Evolutionary conservation across 2,797 vertebrate genomes (phyloP), one percentile per base, ranked within the genome.

Genomic region (Chloroceryle amazona): DNA sequence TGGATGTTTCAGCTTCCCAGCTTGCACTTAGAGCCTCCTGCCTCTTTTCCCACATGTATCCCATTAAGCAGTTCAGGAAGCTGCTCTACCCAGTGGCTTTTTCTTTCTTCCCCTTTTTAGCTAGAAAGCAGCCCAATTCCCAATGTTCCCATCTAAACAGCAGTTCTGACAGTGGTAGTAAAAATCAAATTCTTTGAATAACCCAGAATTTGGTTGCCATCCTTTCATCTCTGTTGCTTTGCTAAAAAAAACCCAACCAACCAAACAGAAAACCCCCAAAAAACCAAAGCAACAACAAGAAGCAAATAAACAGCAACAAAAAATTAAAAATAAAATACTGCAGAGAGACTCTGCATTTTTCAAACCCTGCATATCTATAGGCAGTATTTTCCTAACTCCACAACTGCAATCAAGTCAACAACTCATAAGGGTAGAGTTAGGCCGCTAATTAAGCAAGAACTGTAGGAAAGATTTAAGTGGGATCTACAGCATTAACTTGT

Each of bases 401-500:
- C 37, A 39, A 54, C 41, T 58, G 54, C 0, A 0, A 81, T 60
- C 74, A 86, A 89, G 80, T 82, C 65, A 85, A 85, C 52, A 73
- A 49, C 44, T 89, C 73, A 26, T 0, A 70, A 74, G 28, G 58
- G 35, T 46, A 67, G 62, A 19, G 47, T 73, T 72, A 91, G 67
- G 72, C 65, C 60, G 49, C 62, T 86, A 90, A 93, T 90, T 73
- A 93, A 70, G 86, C 37, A 37, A 90, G 79, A 81, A 74, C 33
- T 78, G 74, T 54, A 81, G 90, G 76, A 90, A 73, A 89, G 33
- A 39, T 71, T 94, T 63, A 76, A 95, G 86, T 46, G n/a, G 37
- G 42, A 82, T 96, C 86, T 90, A 65, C 10, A 10, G 78, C 7
- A 8, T 62, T 96, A 87, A 88, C 84, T 68, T 81, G 80, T 86